phyloP scores from a whole-genome alignment of 1,140 invertebrate species.

The Danaus melanippus region DNA sequence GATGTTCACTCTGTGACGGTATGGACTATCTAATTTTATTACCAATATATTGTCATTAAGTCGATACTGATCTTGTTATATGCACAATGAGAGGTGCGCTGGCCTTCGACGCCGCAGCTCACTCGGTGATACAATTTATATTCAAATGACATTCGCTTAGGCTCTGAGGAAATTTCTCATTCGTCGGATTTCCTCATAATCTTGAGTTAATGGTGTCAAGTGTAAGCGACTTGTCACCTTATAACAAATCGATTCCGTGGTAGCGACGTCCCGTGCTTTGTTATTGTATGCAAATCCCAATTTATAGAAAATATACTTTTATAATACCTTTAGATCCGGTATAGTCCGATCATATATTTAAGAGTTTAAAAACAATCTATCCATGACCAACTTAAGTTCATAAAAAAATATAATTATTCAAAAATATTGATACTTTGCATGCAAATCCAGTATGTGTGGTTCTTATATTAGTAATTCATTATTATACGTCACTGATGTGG shows the following conservation, averaged over 20 bases:
- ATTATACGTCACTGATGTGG: not conserved
- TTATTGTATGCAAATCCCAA: slow-evolving; percentile 23
- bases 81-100: slow-evolving; percentile 64
- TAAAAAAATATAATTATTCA: no score
- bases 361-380: no score
- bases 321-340: no score
- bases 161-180: slow-evolving; percentile 62
- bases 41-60: slow-evolving; percentile 73
- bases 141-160: slow-evolving; percentile 68
- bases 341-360: no score
- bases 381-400: no score
- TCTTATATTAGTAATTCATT: no score
- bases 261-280: slow-evolving; percentile 8
- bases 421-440: no score
- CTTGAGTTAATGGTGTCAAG: slow-evolving; percentile 58
- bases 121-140: slow-evolving; percentile 62
- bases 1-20: slow-evolving; percentile 59
- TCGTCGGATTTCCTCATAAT: slow-evolving; percentile 65
- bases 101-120: slow-evolving; percentile 38
- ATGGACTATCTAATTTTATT: slow-evolving; percentile 71
- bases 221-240: slow-evolving; percentile 25
- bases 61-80: slow-evolving; percentile 72
- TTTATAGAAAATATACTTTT: slow-evolving; percentile 9
- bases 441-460: no score
- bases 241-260: slow-evolving; percentile 19